Conservation (phyloP, 2,113 vertebrate genomes). For the Prionailurus bengalensis region DNA sequence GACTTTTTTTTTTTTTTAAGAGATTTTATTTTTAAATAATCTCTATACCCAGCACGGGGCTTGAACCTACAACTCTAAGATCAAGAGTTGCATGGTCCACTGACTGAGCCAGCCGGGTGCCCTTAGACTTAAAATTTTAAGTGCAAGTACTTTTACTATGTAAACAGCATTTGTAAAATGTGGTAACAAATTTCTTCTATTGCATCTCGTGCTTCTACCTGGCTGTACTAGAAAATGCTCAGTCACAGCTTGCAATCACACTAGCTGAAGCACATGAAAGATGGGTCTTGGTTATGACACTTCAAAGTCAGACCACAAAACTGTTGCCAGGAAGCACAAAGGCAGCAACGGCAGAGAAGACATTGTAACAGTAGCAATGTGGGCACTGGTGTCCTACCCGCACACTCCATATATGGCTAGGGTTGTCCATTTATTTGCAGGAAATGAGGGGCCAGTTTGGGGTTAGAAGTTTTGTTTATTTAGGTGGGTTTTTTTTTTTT, state of each 20-base stretch:
- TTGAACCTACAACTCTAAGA: background rate
- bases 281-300: slow-evolving; percentile 73
- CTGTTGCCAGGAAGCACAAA: slow-evolving; percentile 74
- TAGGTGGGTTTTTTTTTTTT: background rate
- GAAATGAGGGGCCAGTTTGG: slow-evolving; percentile 36
- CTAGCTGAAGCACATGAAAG: slow-evolving; percentile 59
- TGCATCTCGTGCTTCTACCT: slow-evolving; percentile 16
- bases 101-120: background rate
- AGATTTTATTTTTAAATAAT: background rate
- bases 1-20: background rate
- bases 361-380: background rate
- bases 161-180: slow-evolving; percentile 25
- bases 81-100: background rate
- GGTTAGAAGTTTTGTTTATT: slow-evolving; percentile 12
- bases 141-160: background rate
- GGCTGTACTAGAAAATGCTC: slow-evolving; percentile 49
- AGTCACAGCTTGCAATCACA: slow-evolving; percentile 66
- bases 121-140: background rate
- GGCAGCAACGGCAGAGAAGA: slow-evolving; percentile 47
- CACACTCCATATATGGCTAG: slow-evolving; percentile 49
- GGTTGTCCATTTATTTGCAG: slow-evolving; percentile 40
- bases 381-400: background rate
- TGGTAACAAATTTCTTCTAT: background rate
- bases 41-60: background rate
- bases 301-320: slow-evolving; percentile 80